Evolutionary conservation across 2,888 invertebrate species (phyloP).

Genomic region (Uloborus plumipes): DNA sequence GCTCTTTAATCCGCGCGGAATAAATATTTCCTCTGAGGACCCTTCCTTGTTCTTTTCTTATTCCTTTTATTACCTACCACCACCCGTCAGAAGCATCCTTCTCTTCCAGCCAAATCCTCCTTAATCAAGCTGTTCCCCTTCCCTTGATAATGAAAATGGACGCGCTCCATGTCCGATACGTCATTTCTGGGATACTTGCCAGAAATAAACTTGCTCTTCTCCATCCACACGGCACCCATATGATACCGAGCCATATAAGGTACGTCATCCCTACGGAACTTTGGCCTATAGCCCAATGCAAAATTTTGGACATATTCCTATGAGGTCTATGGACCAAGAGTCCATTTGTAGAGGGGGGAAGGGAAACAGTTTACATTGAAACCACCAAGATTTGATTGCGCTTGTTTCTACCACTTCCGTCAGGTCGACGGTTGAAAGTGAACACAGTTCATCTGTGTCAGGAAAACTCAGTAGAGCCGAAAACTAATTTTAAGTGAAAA

Average conservation of each 20-base stretch:
- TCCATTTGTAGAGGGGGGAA: too few species aligned
- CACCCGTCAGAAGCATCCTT: neutral
- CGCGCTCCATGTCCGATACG: conserved; percentile 19
- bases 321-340: too few species aligned
- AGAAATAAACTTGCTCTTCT: conserved; percentile 24
- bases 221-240: conserved; percentile 28
- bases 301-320: conserved; percentile 5
- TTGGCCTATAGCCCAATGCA: conserved; percentile 16
- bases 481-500: too few species aligned
- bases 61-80: conserved; percentile 19
- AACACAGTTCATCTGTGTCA: too few species aligned
- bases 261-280: conserved; percentile 10
- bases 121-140: conserved; percentile 15
- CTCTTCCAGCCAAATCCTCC: conserved; percentile 13
- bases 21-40: conserved; percentile 23
- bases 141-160: conserved; percentile 17
- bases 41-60: conserved; percentile 6
- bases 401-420: too few species aligned
- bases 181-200: conserved; percentile 23
- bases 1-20: neutral
- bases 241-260: conserved; percentile 25
- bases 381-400: too few species aligned
- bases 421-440: too few species aligned
- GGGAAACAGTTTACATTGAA: too few species aligned
- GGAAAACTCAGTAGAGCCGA: too few species aligned